phyloP scores from a whole-genome alignment of 2,797 vertebrate species.

The Melanotaenia maccullochi region DNA sequence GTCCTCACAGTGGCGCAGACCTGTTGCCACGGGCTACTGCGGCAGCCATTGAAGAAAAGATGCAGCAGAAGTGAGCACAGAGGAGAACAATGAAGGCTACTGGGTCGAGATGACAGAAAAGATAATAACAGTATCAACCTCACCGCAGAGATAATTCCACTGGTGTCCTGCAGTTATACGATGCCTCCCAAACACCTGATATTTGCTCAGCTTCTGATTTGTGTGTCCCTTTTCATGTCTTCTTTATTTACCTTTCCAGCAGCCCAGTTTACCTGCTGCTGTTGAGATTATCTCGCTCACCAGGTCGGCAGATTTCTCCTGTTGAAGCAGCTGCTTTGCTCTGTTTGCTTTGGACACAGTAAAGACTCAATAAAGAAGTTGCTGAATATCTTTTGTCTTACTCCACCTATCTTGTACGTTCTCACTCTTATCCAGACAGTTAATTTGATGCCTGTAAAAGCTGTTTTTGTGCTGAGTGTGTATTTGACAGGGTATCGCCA shows the following conservation, averaged over 20 bases:
- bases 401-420: conserved; percentile 9
- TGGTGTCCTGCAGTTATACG: conserved; percentile 69
- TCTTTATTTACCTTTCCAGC: conserved; percentile 73
- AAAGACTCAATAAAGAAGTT: conserved; percentile 64
- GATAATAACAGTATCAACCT: conserved; percentile 77
- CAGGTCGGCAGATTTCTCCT: conserved; percentile 60
- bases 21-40: conserved; percentile 84
- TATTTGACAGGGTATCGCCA: conserved; percentile 64
- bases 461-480: conserved; percentile 58
- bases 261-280: conserved; percentile 72
- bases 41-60: conserved; percentile 61
- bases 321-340: conserved; percentile 77
- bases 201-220: conserved; percentile 81
- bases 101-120: conserved; percentile 62
- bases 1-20: conserved; percentile 65
- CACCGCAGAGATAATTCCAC: conserved; percentile 61
- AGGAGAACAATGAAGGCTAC: conserved; percentile 67
- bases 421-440: conserved; percentile 34
- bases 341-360: conserved; percentile 71
- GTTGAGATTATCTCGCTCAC: conserved; percentile 55
- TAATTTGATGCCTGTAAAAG: conserved; percentile 45
- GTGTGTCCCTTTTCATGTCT: conserved; percentile 66
- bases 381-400: conserved; percentile 67
- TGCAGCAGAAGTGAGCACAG: conserved; percentile 36
- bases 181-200: conserved; percentile 71